phyloP scores from a whole-genome alignment of 2,888 invertebrate genomes.

The Nemurella pictetii region DNA sequence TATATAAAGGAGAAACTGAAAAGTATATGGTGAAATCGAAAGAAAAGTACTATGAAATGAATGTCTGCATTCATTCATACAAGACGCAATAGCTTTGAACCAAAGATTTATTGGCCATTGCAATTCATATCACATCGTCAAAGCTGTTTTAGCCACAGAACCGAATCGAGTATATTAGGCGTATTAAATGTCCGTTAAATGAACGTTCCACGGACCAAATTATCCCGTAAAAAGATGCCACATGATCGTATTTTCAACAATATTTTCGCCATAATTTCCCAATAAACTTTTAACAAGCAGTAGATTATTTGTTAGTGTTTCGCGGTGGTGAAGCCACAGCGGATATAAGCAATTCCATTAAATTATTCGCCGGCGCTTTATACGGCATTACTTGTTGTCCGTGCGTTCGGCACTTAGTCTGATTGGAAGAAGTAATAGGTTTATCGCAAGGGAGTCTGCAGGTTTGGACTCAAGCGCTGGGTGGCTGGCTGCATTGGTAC shows the following conservation, averaged over 20 bases:
- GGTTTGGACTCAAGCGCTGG: neutral
- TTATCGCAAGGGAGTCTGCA: neutral
- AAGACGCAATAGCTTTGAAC: no score
- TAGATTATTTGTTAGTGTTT: slow-evolving; percentile 14
- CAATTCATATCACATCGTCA: no score
- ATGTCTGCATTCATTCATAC: no score
- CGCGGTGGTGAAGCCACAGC: neutral
- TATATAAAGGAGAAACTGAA: no score
- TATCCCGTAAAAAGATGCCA: neutral
- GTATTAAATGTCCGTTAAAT: no score
- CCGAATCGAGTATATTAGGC: no score
- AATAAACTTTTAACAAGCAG: neutral
- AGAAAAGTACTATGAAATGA: no score
- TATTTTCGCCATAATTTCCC: neutral
- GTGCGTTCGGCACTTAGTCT: neutral
- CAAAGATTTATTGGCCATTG: no score
- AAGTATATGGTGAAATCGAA: no score
- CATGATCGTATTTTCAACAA: neutral
- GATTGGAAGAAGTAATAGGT: slow-evolving; percentile 23
- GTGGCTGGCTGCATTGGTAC: neutral
- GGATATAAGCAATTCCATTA: slow-evolving; percentile 18
- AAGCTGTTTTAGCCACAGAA: no score
- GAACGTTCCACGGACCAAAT: neutral
- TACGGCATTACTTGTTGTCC: neutral
- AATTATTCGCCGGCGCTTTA: neutral